Percentiles rank a stretch among this genome's conserved stretches.
phyloP scores from a whole-genome alignment of 64 coral and sea anemone species.

The Astreopora myriophthalma region DNA sequence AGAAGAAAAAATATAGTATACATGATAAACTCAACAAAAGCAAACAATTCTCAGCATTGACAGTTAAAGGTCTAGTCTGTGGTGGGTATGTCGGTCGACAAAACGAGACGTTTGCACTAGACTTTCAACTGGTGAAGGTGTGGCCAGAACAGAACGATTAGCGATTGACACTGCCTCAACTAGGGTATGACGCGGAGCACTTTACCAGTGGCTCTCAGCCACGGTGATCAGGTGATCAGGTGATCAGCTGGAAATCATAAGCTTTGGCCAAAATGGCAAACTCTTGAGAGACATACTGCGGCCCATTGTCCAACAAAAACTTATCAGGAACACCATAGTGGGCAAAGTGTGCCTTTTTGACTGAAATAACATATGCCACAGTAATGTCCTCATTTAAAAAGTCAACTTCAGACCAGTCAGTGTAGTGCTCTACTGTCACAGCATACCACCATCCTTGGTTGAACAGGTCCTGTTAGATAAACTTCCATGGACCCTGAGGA shows the following conservation, averaged over 20 bases:
- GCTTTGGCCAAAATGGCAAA: constrained; percentile 48
- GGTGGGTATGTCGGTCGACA: no score
- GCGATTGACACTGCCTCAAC: no score
- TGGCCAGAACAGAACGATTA: no score
- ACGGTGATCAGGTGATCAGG: not conserved
- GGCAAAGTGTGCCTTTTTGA: constrained; percentile 1
- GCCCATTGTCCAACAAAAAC: not conserved
- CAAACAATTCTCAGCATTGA: no score
- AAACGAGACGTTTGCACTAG: no score
- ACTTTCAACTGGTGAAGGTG: no score
- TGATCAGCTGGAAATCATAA: no score
- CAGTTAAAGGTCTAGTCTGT: no score
- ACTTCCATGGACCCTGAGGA: not conserved
- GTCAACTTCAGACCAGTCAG: constrained; percentile 2
- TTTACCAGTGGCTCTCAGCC: constrained; percentile 18
- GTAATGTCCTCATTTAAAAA: not conserved
- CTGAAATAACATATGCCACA: not conserved
- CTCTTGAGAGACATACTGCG: not conserved
- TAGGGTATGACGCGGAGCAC: no score
- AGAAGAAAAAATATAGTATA: no score
- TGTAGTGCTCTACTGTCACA: not conserved
- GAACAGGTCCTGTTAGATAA: constrained; percentile 34
- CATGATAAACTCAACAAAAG: no score
- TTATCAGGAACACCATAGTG: not conserved
- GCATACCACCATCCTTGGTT: constrained; percentile 14